phyloP scores from a whole-genome alignment of 2,797 vertebrate species.

The Enteromius treurensis region DNA sequence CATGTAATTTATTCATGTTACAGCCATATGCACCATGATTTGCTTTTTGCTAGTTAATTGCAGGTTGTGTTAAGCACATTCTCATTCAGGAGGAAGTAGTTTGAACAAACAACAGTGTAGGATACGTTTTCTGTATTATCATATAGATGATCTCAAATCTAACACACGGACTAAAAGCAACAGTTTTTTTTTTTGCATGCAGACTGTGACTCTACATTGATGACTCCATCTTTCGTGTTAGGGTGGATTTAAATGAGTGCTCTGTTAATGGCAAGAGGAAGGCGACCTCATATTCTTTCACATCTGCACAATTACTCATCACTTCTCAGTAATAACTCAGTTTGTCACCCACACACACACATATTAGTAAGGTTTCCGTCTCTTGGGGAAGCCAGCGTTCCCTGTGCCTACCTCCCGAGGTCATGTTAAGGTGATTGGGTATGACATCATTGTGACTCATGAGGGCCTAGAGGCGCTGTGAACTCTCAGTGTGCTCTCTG shows the following conservation, averaged over 20 bases:
- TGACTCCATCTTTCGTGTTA: not conserved
- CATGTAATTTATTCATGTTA: not conserved
- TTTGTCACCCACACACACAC: conserved; percentile 39
- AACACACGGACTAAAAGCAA: not conserved
- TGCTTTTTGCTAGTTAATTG: not conserved
- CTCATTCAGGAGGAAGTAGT: not conserved
- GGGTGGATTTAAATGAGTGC: not conserved
- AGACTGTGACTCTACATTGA: not conserved
- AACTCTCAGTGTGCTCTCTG: conserved; percentile 55
- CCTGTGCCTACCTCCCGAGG: not conserved
- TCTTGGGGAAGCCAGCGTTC: conserved; percentile 5
- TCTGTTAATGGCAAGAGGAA: not conserved
- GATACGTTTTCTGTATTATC: not conserved
- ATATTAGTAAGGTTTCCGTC: conserved; percentile 3
- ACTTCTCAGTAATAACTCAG: not conserved
- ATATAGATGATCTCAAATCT: not conserved
- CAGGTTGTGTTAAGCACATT: not conserved
- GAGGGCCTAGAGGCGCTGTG: conserved; percentile 66
- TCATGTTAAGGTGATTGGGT: conserved; percentile 35
- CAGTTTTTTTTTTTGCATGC: not conserved
- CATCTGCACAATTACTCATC: not conserved
- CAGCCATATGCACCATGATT: not conserved
- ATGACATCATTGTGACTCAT: conserved; percentile 80
- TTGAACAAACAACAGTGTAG: not conserved
- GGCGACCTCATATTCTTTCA: not conserved